These are phyloP conservation scores for Steatornis caripensis DNA, from an alignment of 2,113 vertebrate species.

Conservation along the genomic window DNA sequence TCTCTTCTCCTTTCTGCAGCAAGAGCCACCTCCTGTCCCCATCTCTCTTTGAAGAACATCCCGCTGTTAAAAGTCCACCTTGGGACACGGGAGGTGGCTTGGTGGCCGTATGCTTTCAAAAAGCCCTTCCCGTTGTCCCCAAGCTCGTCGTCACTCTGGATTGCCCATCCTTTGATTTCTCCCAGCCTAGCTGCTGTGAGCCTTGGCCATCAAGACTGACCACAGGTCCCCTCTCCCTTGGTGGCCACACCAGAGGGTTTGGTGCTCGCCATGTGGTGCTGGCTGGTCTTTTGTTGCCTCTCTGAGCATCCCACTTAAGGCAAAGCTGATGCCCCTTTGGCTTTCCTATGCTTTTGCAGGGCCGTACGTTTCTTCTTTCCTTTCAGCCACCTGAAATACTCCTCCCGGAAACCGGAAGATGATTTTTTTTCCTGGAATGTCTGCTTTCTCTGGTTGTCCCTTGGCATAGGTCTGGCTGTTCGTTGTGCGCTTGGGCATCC, in stretches of 20 bases:
- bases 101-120: neutral
- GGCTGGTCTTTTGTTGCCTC: neutral
- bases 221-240: rapidly evolving
- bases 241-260: neutral
- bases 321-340: neutral
- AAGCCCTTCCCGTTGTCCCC: neutral
- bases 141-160: neutral
- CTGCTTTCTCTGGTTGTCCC: neutral
- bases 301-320: neutral
- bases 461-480: neutral
- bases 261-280: neutral
- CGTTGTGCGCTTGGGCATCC: neutral
- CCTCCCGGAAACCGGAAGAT: neutral
- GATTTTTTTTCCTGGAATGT: neutral
- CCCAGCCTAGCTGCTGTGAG: neutral
- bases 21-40: neutral
- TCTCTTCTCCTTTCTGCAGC: neutral
- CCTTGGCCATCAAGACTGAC: neutral
- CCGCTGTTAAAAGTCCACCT: neutral
- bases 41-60: neutral
- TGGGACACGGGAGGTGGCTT: neutral
- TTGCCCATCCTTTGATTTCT: neutral
- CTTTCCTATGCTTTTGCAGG: neutral
- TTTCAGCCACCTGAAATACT: neutral
- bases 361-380: neutral